phyloP scores from a whole-genome alignment of 2,113 vertebrate genomes.

The Shinisaurus crocodilurus region DNA sequence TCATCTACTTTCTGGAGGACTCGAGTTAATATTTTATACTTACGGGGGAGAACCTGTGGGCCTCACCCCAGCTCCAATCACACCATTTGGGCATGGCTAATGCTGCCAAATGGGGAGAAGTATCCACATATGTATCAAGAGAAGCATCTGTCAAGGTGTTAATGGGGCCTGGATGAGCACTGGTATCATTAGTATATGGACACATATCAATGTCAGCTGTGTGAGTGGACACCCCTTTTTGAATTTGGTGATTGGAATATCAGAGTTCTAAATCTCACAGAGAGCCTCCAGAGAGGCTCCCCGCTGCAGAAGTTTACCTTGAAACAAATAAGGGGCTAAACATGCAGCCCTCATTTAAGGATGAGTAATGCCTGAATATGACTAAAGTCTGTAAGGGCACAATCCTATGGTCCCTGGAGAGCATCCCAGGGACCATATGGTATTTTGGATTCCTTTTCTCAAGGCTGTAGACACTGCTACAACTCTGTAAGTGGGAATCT shows the following conservation, averaged over 20 bases:
- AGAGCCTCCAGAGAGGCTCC: not conserved
- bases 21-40: slow-evolving; percentile 35
- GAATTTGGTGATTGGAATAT: not conserved
- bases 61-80: not conserved
- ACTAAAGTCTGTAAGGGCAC: too few relatives aligned
- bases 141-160: not conserved
- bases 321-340: not conserved
- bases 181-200: not conserved
- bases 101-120: not conserved
- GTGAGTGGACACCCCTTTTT: not conserved
- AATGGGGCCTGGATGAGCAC: not conserved
- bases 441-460: too few relatives aligned
- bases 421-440: too few relatives aligned
- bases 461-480: too few relatives aligned
- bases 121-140: not conserved
- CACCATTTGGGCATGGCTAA: not conserved
- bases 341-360: too few relatives aligned
- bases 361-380: not conserved
- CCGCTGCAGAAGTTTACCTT: not conserved
- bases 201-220: not conserved
- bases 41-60: not conserved
- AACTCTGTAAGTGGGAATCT: too few relatives aligned
- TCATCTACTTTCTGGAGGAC: slow-evolving; percentile 28
- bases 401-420: too few relatives aligned
- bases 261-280: not conserved